phyloP scores from a whole-genome alignment of 2,113 vertebrate genomes.

The Campylomormyrus numenius region DNA sequence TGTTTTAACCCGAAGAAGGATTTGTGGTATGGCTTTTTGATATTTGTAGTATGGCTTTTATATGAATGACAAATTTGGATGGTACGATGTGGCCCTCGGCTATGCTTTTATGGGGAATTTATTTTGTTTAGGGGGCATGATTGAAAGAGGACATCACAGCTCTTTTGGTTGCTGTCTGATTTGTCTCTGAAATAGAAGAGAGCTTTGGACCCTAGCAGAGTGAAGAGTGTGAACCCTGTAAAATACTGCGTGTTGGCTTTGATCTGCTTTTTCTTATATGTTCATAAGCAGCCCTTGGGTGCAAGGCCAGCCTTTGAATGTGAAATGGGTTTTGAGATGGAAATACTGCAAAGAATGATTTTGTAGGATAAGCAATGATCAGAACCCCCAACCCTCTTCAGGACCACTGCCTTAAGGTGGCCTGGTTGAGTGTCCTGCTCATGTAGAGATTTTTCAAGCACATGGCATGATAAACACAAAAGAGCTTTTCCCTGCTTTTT shows the following conservation, averaged over 20 bases:
- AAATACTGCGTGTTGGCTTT: not conserved
- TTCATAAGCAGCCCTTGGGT: not conserved
- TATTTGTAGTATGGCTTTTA: too few relatives aligned
- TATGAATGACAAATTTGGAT: too few relatives aligned
- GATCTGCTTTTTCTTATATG: not conserved
- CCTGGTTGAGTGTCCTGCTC: not conserved
- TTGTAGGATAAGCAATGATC: too few relatives aligned
- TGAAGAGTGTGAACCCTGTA: not conserved
- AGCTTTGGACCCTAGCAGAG: not conserved
- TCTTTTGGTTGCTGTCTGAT: not conserved
- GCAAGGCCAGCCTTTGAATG: not conserved
- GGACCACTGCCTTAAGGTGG: not conserved
- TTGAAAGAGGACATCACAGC: not conserved
- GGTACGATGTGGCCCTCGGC: not conserved
- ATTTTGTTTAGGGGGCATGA: not conserved
- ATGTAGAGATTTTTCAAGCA: not conserved
- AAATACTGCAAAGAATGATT: not conserved
- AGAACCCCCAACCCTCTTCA: not conserved
- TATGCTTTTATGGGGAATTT: not conserved
- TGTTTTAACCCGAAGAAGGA: not conserved
- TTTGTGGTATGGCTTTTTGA: not conserved
- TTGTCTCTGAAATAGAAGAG: not conserved
- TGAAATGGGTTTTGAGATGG: not conserved
- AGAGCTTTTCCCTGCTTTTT: not conserved
- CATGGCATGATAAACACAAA: not conserved